Evolutionary conservation across 2,113 vertebrate genomes (phyloP).

Genomic region (Fregetta grallaria): DNA sequence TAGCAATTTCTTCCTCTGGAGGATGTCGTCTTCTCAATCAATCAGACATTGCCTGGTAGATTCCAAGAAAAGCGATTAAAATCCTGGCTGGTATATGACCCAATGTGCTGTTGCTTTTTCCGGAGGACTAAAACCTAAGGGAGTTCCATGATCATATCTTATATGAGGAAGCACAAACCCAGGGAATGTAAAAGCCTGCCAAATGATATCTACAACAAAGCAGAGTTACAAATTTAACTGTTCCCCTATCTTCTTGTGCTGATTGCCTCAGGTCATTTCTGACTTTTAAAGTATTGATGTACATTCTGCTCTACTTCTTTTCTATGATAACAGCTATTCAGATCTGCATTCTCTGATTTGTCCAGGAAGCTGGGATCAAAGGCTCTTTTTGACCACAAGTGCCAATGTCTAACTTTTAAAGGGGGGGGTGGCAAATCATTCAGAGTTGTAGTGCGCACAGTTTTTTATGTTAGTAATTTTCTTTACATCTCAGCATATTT

Average conservation of each 20-base stretch:
- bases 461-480: background rate
- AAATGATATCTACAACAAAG: background rate
- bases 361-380: background rate
- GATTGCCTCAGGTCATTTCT: background rate
- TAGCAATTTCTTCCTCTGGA: background rate
- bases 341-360: background rate
- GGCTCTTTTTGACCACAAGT: background rate
- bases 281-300: background rate
- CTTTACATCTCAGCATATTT: background rate
- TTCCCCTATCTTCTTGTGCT: background rate
- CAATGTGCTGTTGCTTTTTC: background rate
- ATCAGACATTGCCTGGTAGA: background rate
- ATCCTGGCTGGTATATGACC: background rate
- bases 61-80: background rate
- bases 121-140: background rate
- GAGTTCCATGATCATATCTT: background rate
- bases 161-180: background rate
- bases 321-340: background rate
- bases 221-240: background rate
- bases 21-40: background rate
- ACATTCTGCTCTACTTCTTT: background rate
- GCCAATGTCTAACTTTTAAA: background rate
- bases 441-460: background rate
- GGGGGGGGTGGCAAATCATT: background rate
- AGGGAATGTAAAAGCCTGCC: background rate